These are phyloP conservation scores for Nomada hirtipes DNA, from an alignment of 2,888 invertebrate genomes.

Conservation along the genomic window DNA sequence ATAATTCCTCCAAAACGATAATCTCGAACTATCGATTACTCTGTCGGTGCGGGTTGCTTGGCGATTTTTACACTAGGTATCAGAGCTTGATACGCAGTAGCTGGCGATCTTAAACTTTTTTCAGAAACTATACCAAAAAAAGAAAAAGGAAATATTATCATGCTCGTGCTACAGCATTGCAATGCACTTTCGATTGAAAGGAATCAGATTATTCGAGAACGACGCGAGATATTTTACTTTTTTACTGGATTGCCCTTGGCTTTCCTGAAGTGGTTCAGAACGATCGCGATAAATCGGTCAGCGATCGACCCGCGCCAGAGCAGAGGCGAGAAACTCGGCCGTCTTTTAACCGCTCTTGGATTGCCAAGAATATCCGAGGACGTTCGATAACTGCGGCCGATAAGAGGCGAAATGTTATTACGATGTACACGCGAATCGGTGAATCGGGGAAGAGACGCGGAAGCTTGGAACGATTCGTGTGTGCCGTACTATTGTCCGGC, in stretches of 20 bases:
- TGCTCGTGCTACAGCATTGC: neutral
- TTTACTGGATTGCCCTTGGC: neutral
- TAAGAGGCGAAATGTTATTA: slow-evolving; percentile 35
- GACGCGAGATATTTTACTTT: neutral
- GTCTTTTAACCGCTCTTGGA: slow-evolving; percentile 40
- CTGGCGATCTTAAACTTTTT: too few species aligned
- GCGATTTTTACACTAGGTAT: neutral
- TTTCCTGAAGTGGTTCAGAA: neutral
- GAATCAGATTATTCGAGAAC: neutral
- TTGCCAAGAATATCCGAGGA: slow-evolving; percentile 53
- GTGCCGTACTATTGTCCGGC: slow-evolving; percentile 9
- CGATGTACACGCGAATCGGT: slow-evolving; percentile 41
- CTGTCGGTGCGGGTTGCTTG: slow-evolving; percentile 37
- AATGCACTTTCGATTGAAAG: neutral
- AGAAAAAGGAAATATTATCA: neutral
- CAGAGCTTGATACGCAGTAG: too few species aligned
- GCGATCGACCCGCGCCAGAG: slow-evolving; percentile 8
- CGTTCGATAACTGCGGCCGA: slow-evolving; percentile 46
- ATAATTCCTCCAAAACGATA: slow-evolving; percentile 24
- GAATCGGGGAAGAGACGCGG: slow-evolving; percentile 8
- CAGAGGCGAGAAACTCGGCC: slow-evolving; percentile 18
- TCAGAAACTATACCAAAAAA: too few species aligned
- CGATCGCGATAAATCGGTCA: neutral
- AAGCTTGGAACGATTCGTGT: slow-evolving; percentile 24
- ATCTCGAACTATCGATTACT: slow-evolving; percentile 29